These are phyloP conservation scores for Ptychochromis oligacanthus DNA, from an alignment of 2,113 vertebrate species.

Conservation along the genomic window DNA sequence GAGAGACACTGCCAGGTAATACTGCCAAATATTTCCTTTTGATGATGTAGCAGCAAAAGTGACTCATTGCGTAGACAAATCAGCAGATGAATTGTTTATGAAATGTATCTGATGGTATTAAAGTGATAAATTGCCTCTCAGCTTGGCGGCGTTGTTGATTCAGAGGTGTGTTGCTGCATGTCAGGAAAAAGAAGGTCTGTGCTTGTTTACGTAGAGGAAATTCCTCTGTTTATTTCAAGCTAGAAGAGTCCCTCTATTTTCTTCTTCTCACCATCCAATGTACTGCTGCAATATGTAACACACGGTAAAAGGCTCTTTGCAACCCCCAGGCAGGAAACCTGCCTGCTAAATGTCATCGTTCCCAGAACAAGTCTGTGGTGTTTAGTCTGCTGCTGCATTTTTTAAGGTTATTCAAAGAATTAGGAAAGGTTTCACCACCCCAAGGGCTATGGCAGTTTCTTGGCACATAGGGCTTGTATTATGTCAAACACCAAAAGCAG, in stretches of 20 bases:
- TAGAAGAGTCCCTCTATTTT: slow-evolving; percentile 6
- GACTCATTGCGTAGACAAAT: slow-evolving; percentile 60
- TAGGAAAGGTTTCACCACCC: slow-evolving; percentile 30
- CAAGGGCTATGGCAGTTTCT: slow-evolving; percentile 29
- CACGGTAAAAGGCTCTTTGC: slow-evolving; percentile 19
- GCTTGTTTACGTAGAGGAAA: slow-evolving; percentile 14
- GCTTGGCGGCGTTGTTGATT: slow-evolving; percentile 43
- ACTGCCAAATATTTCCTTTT: slow-evolving; percentile 65
- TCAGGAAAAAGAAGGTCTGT: slow-evolving; percentile 8
- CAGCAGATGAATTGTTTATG: slow-evolving; percentile 63
- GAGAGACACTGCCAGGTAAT: slow-evolving; percentile 39
- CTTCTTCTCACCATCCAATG: background rate
- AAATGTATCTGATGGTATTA: slow-evolving; percentile 66
- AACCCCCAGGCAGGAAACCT: slow-evolving; percentile 30
- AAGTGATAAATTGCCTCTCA: slow-evolving; percentile 63
- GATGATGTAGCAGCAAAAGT: slow-evolving; percentile 56
- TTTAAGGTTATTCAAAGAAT: slow-evolving; percentile 7
- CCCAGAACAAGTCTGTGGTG: slow-evolving; percentile 21
- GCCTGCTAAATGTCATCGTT: slow-evolving; percentile 41
- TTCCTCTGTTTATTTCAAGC: slow-evolving; percentile 18
- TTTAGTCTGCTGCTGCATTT: slow-evolving; percentile 10
- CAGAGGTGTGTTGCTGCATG: slow-evolving; percentile 22
- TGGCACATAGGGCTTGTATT: background rate
- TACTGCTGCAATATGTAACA: slow-evolving; percentile 15
- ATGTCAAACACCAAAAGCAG: background rate